These are phyloP conservation scores for Phrynocephalus forsythii DNA, from an alignment of 2,797 vertebrate species.

Conservation along the genomic window DNA sequence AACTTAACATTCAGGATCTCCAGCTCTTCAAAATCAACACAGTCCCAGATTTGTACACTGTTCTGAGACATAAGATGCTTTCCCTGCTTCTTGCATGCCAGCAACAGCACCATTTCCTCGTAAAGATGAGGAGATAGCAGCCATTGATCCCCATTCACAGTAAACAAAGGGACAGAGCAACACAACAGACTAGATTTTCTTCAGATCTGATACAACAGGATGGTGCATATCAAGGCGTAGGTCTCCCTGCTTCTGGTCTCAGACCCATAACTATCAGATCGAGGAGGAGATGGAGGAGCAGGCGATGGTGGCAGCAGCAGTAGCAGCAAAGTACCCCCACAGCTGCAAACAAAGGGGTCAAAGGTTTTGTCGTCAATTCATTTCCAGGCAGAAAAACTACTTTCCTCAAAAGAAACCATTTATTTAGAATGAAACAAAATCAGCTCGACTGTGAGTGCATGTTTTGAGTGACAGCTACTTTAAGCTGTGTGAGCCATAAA, in stretches of 20 bases:
- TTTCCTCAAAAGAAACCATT: slow-evolving; percentile 99
- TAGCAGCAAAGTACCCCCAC: slow-evolving; percentile 73
- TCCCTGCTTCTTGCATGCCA: slow-evolving; percentile 79
- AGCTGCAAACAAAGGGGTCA: slow-evolving; percentile 77
- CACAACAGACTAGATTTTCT: slow-evolving; percentile 77
- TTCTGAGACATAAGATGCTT: slow-evolving; percentile 75
- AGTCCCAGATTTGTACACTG: slow-evolving; percentile 77
- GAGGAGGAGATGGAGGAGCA: slow-evolving; percentile 45
- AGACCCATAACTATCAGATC: slow-evolving; percentile 72
- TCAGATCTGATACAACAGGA: slow-evolving; percentile 82
- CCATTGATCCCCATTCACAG: slow-evolving; percentile 76
- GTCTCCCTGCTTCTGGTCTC: slow-evolving; percentile 81
- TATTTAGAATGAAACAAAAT: slow-evolving; percentile 99
- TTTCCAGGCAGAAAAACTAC: slow-evolving; percentile 96
- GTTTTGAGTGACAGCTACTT: slow-evolving; percentile 93
- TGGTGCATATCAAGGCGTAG: slow-evolving; percentile 81
- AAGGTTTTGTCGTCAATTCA: slow-evolving; percentile 92
- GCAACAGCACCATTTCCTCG: slow-evolving; percentile 79
- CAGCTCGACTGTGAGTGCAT: slow-evolving; percentile 92
- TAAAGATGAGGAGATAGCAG: slow-evolving; percentile 79
- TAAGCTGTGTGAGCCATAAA: slow-evolving; percentile 90
- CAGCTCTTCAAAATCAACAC: slow-evolving; percentile 81
- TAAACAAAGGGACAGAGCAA: slow-evolving; percentile 72
- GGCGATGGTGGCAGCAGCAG: slow-evolving; percentile 44
- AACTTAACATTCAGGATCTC: slow-evolving; percentile 84